Evolutionary conservation across 2,888 invertebrate genomes (phyloP).

Genomic region (Alloscopus bannaensis): DNA sequence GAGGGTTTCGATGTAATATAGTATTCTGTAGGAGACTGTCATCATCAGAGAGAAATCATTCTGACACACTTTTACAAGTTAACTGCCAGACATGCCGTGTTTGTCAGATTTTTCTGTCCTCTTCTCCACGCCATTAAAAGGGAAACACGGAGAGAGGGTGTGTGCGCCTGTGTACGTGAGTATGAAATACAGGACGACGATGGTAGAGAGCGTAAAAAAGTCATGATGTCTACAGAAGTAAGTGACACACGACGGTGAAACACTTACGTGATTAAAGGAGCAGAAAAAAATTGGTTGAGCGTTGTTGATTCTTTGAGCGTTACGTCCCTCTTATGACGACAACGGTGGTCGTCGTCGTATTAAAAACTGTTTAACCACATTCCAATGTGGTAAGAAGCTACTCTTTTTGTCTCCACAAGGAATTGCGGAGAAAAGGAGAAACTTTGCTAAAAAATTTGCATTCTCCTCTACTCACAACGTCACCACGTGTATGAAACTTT

Average conservation of each 20-base stretch:
- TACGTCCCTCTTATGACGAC: conserved; percentile 2
- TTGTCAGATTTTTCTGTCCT: conserved; percentile 28
- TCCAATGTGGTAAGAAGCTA: background rate
- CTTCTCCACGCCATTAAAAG: background rate
- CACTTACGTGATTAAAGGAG: conserved; percentile 49
- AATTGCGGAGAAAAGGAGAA: too few relatives aligned
- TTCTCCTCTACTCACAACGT: conserved; percentile 5
- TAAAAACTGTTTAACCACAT: too few relatives aligned
- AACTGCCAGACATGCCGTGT: conserved; percentile 45
- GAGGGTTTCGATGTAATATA: background rate
- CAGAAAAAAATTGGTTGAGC: too few relatives aligned
- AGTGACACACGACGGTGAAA: conserved; percentile 3
- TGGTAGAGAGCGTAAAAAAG: background rate
- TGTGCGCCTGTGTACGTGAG: background rate
- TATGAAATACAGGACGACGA: conserved; percentile 10
- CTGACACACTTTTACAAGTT: conserved; percentile 54
- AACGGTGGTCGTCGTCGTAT: too few relatives aligned
- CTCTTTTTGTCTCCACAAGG: conserved; percentile 24
- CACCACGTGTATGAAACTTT: background rate
- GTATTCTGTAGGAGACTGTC: background rate
- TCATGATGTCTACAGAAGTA: background rate
- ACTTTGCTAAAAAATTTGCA: conserved; percentile 35
- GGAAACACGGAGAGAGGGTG: background rate
- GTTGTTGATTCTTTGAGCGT: too few relatives aligned
- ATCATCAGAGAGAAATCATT: conserved; percentile 54